Conservation (phyloP, 2,797 vertebrate species). For the Ceryle rudis region DNA sequence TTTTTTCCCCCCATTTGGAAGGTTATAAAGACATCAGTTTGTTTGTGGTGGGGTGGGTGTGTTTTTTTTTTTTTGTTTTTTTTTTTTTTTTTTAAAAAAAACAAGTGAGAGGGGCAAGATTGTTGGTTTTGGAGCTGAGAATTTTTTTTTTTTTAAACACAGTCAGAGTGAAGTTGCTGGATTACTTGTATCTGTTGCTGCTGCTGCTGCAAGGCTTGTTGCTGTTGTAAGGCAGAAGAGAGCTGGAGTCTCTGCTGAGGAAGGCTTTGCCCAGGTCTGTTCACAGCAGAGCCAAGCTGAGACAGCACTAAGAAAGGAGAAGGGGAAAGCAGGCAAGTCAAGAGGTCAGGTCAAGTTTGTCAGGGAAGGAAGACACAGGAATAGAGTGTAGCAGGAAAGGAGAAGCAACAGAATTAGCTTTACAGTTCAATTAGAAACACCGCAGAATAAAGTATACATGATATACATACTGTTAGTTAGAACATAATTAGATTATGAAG, state of each 20-base stretch:
- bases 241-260: constrained; percentile 95
- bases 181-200: constrained; percentile 99
- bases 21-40: background rate
- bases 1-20: background rate
- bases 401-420: constrained; percentile 72
- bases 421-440: constrained; percentile 61
- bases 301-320: constrained; percentile 91
- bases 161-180: constrained; percentile 88
- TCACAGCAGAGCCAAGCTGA: constrained; percentile 97
- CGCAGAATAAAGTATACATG: constrained; percentile 52
- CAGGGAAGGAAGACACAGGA: constrained; percentile 72
- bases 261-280: constrained; percentile 93
- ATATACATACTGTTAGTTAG: constrained; percentile 61
- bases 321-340: constrained; percentile 78
- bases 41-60: too few species aligned
- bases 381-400: constrained; percentile 61
- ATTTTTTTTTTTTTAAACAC: constrained; percentile 70
- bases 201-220: constrained; percentile 84
- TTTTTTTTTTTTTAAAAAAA: background rate
- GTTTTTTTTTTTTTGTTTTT: too few species aligned
- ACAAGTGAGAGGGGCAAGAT: background rate
- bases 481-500: constrained; percentile 30
- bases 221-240: constrained; percentile 85
- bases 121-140: constrained; percentile 71
- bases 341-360: constrained; percentile 61